Percentiles rank a stretch among this genome's conserved stretches.
Conservation (phyloP, 2,888 invertebrate species). For the Salticus scenicus region DNA sequence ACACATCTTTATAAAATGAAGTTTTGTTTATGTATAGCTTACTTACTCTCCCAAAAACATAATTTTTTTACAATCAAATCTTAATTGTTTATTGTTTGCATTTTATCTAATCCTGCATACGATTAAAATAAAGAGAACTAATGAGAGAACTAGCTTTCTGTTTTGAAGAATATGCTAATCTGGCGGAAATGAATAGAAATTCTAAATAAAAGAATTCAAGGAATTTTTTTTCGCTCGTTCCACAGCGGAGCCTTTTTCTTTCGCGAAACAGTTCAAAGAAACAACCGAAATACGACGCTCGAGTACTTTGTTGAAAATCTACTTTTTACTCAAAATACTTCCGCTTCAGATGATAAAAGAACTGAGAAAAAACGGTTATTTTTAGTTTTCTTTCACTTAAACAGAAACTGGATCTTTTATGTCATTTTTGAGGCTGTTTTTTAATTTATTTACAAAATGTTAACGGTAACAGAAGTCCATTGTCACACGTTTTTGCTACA, state of each 20-base stretch:
- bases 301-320: not conserved
- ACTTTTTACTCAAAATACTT: not conserved
- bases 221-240: not conserved
- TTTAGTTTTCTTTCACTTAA: not conserved
- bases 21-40: too few species aligned
- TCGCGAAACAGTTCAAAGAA: not conserved
- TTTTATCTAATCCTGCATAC: too few species aligned
- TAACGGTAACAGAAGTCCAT: not conserved
- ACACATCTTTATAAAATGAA: too few species aligned
- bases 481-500: not conserved
- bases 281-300: not conserved
- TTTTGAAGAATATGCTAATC: too few species aligned
- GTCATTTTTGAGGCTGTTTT: not conserved
- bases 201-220: not conserved
- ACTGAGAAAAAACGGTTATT: not conserved
- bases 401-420: not conserved
- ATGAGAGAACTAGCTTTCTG: too few species aligned
- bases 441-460: not conserved
- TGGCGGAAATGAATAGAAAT: not conserved
- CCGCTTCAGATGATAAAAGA: constrained; percentile 1
- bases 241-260: not conserved
- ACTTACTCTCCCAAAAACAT: too few species aligned
- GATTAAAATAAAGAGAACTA: too few species aligned
- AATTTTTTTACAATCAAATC: too few species aligned
- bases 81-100: too few species aligned